Evolutionary conservation across 2,888 invertebrate genomes (phyloP).

Genomic region (Syrphus vitripennis): DNA sequence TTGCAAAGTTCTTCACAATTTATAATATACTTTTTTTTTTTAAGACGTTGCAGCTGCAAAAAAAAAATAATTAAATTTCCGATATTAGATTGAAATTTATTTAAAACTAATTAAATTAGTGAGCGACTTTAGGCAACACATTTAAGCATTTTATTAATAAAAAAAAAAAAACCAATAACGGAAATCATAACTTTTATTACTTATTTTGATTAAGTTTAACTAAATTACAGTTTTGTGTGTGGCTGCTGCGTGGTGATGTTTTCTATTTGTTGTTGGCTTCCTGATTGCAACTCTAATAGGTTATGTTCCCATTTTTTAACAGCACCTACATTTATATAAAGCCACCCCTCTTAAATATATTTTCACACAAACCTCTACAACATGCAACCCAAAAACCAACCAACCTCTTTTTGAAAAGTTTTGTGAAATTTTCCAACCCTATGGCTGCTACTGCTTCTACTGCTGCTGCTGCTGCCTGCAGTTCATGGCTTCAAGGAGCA

Average conservation of each 20-base stretch:
- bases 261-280: slow-evolving; percentile 1
- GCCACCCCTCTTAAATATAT: neutral
- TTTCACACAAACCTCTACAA: neutral
- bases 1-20: too few relatives aligned
- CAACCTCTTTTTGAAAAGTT: slow-evolving; percentile 8
- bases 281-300: slow-evolving; percentile 14
- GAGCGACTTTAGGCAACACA: too few relatives aligned
- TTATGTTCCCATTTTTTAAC: slow-evolving; percentile 1
- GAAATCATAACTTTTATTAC: neutral
- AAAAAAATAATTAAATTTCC: too few relatives aligned
- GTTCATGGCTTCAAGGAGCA: neutral
- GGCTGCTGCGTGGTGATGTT: neutral
- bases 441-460: too few relatives aligned
- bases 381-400: neutral
- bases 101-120: too few relatives aligned
- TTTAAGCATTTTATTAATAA: neutral
- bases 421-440: slow-evolving; percentile 20
- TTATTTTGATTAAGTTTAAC: slow-evolving; percentile 38
- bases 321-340: neutral
- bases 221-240: slow-evolving; percentile 40
- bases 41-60: too few relatives aligned
- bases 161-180: too few relatives aligned
- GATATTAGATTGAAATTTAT: too few relatives aligned
- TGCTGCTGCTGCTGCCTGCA: too few relatives aligned
- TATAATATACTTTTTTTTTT: too few relatives aligned